Evolutionary conservation across 2,113 vertebrate genomes (phyloP), one percentile per base, ranked within the genome.

Genomic region (Chaenocephalus aceratus): DNA sequence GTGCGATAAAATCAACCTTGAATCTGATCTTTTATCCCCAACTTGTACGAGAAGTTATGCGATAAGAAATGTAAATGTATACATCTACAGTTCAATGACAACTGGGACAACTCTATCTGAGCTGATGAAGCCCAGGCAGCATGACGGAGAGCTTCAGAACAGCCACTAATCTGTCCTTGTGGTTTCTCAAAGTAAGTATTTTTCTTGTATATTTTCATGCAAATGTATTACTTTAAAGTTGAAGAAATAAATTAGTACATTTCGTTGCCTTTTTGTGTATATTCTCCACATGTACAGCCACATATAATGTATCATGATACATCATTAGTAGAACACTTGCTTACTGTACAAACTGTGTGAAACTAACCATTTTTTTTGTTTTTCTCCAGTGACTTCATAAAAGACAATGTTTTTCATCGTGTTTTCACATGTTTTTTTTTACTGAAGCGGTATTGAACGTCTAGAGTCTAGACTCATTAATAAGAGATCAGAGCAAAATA

Each of bases 401-500:
- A 74, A 80, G 62, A 7, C n/a, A 26, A 0, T n/a, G 30, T 0
- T 30, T 74, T 73, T 65, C 16, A 13, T 44, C 8, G 0, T 41
- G 15, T 49, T 66, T 69, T 63, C 51, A 64, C 30, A 21, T 53
- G 57, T 49, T 30, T 30, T 69, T 71, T 62, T 41, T 75, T 14
- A 56, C 54, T 53, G n/a, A 63, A 4, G 45, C 11, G 30, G 12
- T 10, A 4, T 56, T 54, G 13, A 77, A 59, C 0, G 80, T 86
- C 87, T 77, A 63, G 83, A 79, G 80, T 86, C 87, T 77, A 63
- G 83, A 79, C 61, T 2, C 36, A 58, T 54, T 84, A 74, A 75
- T 73, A 67, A 73, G 63, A 85, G 69, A 72, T 82, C 58, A 79
- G 81, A 54, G 4, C 73, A 72, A 57, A 75, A 30, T 49, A 76